Base-by-base conservation (phyloP, 2,113 vertebrate genomes). In the Pogonocichla stellata region DNA sequence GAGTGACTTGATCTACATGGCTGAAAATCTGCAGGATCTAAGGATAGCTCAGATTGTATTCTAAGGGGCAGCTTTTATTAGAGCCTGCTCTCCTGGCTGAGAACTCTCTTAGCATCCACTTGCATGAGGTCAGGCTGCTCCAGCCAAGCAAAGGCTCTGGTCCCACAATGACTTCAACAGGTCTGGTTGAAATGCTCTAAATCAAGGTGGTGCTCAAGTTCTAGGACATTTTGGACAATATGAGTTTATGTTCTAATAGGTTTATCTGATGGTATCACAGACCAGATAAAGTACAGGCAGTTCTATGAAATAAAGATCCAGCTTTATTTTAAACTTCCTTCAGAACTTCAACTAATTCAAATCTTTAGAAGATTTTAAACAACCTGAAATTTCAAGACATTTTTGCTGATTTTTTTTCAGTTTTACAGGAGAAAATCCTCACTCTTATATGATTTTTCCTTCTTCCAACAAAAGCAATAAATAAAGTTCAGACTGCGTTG, bases 401-500 rank as follows among this genome's bases (percentile, higher is more conserved):
- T 75, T 81, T 79, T 81, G 11, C 33, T 87, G n/a, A 24, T 12
- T 50, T 61, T 58, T 60, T 94, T 51, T 56, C 38, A 29, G 22
- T 85, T 84, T 93, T 69, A 69, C 17, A 36, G 34, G 9, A 67
- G 48, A 86, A 95, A 93, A 74, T 53, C 20, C n/a, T 28, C n/a
- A 65, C 23, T 72, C 1, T 0, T 34, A 53, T 40, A 19, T 62
- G 62, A 51, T 92, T 77, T 90, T 92, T 73, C 29, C 33, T 82
- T 73, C 48, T 90, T 85, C 69, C 53, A 95, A 42, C 28, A 88
- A 95, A 79, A 93, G 28, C 40, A 80, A 73, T 74, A 90, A 92
- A 84, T 78, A 72, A 91, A 64, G n/a, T 29, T 90, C 82, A 73
- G 42, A 45, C 16, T 80, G 26, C 70, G 40, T 33, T 77, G 75